Conservation (phyloP, 2,113 vertebrate species). For the Eubucco bourcierii region DNA sequence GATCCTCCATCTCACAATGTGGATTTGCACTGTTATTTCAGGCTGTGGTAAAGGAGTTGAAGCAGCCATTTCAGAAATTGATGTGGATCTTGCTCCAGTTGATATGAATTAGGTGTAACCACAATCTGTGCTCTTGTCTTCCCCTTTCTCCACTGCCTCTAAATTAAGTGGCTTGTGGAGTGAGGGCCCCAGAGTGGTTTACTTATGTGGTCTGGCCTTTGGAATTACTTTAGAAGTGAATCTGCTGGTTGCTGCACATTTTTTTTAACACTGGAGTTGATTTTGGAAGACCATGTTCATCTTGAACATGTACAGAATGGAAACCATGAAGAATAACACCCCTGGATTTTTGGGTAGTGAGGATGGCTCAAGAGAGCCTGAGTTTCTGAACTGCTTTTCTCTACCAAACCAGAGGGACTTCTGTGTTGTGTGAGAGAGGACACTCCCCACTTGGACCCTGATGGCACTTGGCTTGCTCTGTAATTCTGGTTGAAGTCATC, state of each 20-base stretch:
- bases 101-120: background rate
- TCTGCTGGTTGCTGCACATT: background rate
- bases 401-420: background rate
- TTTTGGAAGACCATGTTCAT: conserved; percentile 17
- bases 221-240: background rate
- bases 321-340: background rate
- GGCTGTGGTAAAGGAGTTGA: background rate
- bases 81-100: background rate
- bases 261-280: background rate
- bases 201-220: background rate
- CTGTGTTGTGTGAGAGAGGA: background rate
- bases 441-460: background rate
- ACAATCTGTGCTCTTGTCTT: background rate
- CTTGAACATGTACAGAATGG: background rate
- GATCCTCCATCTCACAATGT: background rate
- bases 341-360: background rate
- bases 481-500: background rate
- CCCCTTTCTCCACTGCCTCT: background rate
- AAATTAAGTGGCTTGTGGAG: background rate
- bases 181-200: background rate
- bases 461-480: background rate
- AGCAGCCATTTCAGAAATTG: background rate
- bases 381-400: background rate
- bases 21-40: conserved; percentile 15
- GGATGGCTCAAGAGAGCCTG: background rate